Conservation (phyloP, 2,888 invertebrate genomes). For the Dicranocentrus wangi region DNA sequence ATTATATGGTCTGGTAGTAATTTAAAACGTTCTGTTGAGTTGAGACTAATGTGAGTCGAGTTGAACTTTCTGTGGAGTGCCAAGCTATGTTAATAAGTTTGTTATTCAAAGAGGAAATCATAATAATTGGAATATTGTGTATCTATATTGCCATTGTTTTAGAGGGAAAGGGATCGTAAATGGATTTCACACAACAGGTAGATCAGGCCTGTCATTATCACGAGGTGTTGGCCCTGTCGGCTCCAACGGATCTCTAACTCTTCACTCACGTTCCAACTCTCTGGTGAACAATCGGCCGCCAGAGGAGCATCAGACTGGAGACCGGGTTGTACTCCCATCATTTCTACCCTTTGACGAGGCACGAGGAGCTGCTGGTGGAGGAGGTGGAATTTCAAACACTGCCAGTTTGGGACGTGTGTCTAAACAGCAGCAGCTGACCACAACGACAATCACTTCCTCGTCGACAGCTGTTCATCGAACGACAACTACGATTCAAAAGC, state of each 20-base stretch:
- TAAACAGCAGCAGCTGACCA: constrained; percentile 49
- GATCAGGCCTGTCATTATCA: constrained; percentile 47
- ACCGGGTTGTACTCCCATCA: constrained; percentile 34
- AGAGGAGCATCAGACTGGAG: constrained; percentile 26
- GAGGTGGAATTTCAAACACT: constrained; percentile 35
- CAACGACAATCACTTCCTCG: constrained; percentile 60
- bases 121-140: neutral
- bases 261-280: constrained; percentile 54
- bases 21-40: too few relatives aligned
- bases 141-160: neutral
- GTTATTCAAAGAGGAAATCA: too few relatives aligned
- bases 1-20: too few relatives aligned
- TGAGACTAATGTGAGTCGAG: too few relatives aligned
- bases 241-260: constrained; percentile 49
- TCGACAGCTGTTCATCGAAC: constrained; percentile 42
- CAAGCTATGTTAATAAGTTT: too few relatives aligned
- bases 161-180: constrained; percentile 61
- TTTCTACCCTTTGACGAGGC: constrained; percentile 29
- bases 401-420: constrained; percentile 61
- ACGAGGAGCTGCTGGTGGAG: constrained; percentile 4
- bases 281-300: constrained; percentile 33
- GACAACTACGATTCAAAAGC: constrained; percentile 52
- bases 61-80: too few relatives aligned
- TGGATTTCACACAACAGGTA: constrained; percentile 61
- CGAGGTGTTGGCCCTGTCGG: constrained; percentile 46